phyloP scores from a whole-genome alignment of 2,797 vertebrate species.

The Galaxias olidus region DNA sequence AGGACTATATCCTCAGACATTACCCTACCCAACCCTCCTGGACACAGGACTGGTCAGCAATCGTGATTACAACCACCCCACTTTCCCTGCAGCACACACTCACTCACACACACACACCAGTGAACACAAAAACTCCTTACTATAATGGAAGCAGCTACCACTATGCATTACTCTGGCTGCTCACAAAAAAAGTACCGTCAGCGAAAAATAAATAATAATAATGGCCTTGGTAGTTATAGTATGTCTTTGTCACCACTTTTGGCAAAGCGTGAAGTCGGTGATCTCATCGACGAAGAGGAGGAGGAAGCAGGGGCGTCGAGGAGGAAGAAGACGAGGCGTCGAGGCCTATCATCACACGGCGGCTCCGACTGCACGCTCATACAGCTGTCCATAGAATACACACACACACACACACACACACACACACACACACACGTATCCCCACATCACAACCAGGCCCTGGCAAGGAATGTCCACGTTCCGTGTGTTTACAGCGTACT shows the following conservation, averaged over 20 bases:
- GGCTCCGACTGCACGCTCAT: neutral
- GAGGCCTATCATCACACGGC: conserved; percentile 8
- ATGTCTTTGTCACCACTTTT: neutral
- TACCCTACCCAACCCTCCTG: too few relatives aligned
- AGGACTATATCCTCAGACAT: too few relatives aligned
- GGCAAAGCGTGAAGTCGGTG: neutral
- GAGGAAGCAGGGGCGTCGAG: too few relatives aligned
- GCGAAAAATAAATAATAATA: too few relatives aligned
- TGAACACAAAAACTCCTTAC: too few relatives aligned
- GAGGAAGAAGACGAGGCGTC: too few relatives aligned
- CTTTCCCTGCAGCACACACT: conserved; percentile 26
- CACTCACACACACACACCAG: neutral
- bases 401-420: too few relatives aligned
- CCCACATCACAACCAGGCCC: neutral
- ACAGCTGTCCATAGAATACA: conserved; percentile 20
- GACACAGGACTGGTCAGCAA: too few relatives aligned
- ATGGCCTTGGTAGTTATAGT: too few relatives aligned
- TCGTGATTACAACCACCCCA: neutral
- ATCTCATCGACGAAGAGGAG: neutral
- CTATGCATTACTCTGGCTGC: too few relatives aligned
- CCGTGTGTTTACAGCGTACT: conserved; percentile 39
- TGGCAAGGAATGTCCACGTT: conserved; percentile 34
- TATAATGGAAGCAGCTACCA: too few relatives aligned
- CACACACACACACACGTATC: conserved; percentile 42
- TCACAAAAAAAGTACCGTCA: too few relatives aligned